Evolutionary conservation across 2,797 vertebrate species (phyloP).

Genomic region (Coranthus polyacanthus): DNA sequence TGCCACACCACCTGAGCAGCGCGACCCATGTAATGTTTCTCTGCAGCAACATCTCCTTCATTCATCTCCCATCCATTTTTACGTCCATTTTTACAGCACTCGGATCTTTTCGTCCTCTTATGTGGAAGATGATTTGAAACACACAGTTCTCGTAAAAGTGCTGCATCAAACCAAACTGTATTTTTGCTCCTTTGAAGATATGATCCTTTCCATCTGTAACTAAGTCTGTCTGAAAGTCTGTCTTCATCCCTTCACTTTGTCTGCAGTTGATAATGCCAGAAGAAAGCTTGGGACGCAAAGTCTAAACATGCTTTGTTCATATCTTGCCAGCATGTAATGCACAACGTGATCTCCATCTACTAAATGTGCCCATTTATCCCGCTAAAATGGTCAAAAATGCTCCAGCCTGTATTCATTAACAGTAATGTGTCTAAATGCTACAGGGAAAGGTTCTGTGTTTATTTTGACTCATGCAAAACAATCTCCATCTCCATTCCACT

Average conservation of each 20-base stretch:
- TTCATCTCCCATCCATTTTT: constrained; percentile 41
- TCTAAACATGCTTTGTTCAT: constrained; percentile 65
- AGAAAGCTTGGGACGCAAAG: constrained; percentile 52
- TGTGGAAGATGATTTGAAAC: constrained; percentile 75
- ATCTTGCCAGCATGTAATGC: constrained; percentile 71
- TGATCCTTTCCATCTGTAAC: constrained; percentile 79
- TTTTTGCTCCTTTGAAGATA: constrained; percentile 80
- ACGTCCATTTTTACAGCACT: constrained; percentile 60
- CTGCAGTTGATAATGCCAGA: constrained; percentile 71
- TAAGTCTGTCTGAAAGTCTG: constrained; percentile 71
- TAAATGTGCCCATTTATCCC: constrained; percentile 67
- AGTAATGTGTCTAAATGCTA: constrained; percentile 58
- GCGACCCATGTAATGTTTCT: constrained; percentile 51
- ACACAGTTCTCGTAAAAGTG: constrained; percentile 71
- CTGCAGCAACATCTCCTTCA: constrained; percentile 37
- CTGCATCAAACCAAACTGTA: constrained; percentile 71
- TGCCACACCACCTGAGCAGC: constrained; percentile 44
- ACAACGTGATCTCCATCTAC: constrained; percentile 65
- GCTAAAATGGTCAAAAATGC: constrained; percentile 64
- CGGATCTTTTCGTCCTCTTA: constrained; percentile 65
- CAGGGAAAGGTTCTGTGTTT: constrained; percentile 67
- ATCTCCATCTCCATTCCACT: constrained; percentile 75
- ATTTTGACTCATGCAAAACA: constrained; percentile 79
- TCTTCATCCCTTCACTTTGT: constrained; percentile 73
- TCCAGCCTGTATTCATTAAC: constrained; percentile 71